A percentile compares a stretch with the other conserved stretches of the same genome.
phyloP scores from a whole-genome alignment of 2,888 invertebrate genomes.

The Brachypterus glaber region DNA sequence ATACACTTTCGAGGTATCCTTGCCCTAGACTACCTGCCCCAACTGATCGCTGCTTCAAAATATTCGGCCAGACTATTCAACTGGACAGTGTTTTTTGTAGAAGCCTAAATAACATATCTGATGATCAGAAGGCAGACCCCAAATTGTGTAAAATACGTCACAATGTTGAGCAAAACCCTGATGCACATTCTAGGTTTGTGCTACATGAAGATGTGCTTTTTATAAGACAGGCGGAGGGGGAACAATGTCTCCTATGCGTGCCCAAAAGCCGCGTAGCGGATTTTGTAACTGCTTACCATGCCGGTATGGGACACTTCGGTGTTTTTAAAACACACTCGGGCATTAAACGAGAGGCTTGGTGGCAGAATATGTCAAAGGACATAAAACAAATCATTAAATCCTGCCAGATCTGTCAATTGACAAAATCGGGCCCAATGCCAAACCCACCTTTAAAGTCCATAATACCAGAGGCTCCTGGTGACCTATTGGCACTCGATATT shows the following conservation, averaged over 20 bases:
- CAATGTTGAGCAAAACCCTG: neutral
- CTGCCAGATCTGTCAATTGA: slow-evolving; percentile 1
- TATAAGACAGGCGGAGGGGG: neutral
- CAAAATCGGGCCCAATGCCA: neutral
- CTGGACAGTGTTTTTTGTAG: neutral
- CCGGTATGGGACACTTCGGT: neutral
- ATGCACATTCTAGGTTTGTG: neutral
- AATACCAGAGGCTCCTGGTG: no score
- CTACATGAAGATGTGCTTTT: slow-evolving; percentile 1
- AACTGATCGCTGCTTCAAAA: neutral
- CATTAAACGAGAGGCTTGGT: slow-evolving; percentile 1
- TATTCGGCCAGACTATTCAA: neutral
- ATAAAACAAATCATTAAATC: slow-evolving; percentile 1
- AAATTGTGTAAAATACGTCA: neutral
- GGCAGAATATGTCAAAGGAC: slow-evolving; percentile 2
- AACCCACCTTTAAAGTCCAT: neutral
- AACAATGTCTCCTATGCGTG: neutral
- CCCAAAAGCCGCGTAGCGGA: neutral
- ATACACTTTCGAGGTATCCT: neutral
- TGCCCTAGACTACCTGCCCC: neutral
- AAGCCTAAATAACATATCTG: neutral
- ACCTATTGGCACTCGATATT: no score
- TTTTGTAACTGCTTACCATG: neutral
- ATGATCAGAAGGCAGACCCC: neutral
- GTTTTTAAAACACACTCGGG: neutral